Conservation (phyloP, 2,113 vertebrate genomes). For the Cyprinodon tularosa region DNA sequence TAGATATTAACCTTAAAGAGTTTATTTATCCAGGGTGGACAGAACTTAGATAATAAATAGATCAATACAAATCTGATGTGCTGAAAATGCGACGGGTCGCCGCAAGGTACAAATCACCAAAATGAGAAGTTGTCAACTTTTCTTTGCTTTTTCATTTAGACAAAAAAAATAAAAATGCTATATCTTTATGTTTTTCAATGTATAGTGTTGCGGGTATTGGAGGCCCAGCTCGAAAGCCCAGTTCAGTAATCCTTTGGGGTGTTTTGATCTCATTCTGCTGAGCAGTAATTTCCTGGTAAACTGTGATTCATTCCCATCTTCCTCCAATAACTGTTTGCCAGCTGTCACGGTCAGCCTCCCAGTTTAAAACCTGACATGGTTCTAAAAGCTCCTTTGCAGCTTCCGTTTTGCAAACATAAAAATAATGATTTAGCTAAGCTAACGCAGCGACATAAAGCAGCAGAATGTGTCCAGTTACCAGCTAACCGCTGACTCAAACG, state of each 20-base stretch:
- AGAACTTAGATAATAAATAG: neutral
- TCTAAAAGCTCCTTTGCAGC: neutral
- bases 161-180: neutral
- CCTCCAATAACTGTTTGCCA: constrained; percentile 46
- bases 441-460: neutral
- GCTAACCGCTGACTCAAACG: constrained; percentile 16
- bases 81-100: neutral
- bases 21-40: neutral
- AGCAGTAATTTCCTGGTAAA: constrained; percentile 16
- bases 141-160: neutral
- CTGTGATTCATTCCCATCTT: constrained; percentile 15
- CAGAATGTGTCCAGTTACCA: neutral
- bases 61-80: neutral
- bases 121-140: neutral
- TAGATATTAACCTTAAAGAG: too few relatives aligned
- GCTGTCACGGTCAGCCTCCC: constrained; percentile 6
- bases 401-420: neutral
- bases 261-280: neutral
- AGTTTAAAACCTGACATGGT: neutral
- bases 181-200: neutral
- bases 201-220: too few relatives aligned
- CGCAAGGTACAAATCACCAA: neutral
- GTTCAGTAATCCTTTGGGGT: neutral
- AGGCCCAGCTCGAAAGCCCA: neutral
- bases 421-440: neutral